Evolutionary conservation across 2,797 vertebrate genomes (phyloP), one percentile per base, ranked within the genome.

Genomic region (Alca torda): DNA sequence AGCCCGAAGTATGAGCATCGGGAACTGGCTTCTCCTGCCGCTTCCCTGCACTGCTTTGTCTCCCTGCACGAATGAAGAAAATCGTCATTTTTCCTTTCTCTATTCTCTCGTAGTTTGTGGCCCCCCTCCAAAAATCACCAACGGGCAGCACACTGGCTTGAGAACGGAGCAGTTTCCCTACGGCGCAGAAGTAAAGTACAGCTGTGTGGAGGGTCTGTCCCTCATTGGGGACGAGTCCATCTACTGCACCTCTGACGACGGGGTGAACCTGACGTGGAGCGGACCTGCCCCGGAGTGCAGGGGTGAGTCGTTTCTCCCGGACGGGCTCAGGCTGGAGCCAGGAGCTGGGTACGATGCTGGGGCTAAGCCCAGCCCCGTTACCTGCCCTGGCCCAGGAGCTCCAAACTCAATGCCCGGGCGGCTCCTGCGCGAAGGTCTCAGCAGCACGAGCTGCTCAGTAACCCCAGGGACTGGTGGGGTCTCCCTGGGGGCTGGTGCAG

Each of bases 1-100:
- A 48, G 12, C 9, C n/a, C 3, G 3, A 2, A 14, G 4, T 19
- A 17, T 0, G 8, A 70, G 10, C 5, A 13, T 6, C 0, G 3
- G 28, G 50, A 80, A 7, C 33, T 24, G 46, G 13, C n/a, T 60
- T 28, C 16, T 87, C 11, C 57, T 51, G 7, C 10, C 11, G 6
- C 43, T 43, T 25, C 41, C 28, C 30, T 30, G 46, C 21, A 0
- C 33, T 23, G 37, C n/a, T 35, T 64, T 48, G 12, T 28, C 56
- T 51, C 80, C 16, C 28, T 6, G 2, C 6, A 0, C 0, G 2
- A 15, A 41, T 3, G 16, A 50, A 14, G 30, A 16, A 45, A 81
- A 26, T 3, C 31, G 26, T 64, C 10, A 4, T 10, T 39, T 33
- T 59, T 24, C 65, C 28, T 63, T 50, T 45, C 43, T 73, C 25